Evolutionary conservation across 1,140 invertebrate genomes (phyloP).

Genomic region (Harpegnathos saltator): DNA sequence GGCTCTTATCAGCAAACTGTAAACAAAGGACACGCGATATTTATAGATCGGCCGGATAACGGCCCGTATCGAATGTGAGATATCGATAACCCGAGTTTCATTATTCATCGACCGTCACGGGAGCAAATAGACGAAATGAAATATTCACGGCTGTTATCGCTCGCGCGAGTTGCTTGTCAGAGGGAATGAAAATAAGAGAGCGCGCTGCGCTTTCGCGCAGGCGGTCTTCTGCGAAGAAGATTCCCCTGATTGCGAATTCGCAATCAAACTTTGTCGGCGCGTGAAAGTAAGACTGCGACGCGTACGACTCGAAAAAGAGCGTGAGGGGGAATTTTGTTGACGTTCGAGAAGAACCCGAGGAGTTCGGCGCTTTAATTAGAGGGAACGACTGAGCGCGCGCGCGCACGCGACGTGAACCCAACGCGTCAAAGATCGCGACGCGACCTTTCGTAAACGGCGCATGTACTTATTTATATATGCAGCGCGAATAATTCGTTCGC

Average conservation of each 20-base stretch:
- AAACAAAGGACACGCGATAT: conserved; percentile 52
- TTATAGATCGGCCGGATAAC: conserved; percentile 24
- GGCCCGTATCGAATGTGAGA: background rate
- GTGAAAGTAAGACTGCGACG: conserved; percentile 36
- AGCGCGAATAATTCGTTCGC: background rate
- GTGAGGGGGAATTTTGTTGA: conserved; percentile 14
- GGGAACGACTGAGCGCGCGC: background rate
- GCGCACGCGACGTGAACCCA: background rate
- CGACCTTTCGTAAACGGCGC: background rate
- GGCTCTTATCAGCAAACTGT: conserved; percentile 38
- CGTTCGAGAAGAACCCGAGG: conserved; percentile 29
- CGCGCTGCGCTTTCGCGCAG: background rate
- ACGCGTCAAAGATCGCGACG: background rate
- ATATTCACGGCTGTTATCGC: background rate
- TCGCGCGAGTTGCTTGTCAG: background rate
- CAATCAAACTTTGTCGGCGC: conserved; percentile 36
- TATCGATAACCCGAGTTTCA: conserved; percentile 3
- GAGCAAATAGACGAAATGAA: conserved; percentile 16
- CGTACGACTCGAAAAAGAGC: background rate
- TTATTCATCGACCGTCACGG: conserved; percentile 7
- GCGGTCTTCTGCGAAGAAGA: conserved; percentile 16
- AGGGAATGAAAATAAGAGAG: conserved; percentile 11
- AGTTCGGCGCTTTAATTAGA: conserved; percentile 29
- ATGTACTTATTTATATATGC: background rate
- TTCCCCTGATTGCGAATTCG: conserved; percentile 42